Base-by-base conservation (phyloP, 2,113 vertebrate genomes). In the Oxyruncus cristatus region DNA sequence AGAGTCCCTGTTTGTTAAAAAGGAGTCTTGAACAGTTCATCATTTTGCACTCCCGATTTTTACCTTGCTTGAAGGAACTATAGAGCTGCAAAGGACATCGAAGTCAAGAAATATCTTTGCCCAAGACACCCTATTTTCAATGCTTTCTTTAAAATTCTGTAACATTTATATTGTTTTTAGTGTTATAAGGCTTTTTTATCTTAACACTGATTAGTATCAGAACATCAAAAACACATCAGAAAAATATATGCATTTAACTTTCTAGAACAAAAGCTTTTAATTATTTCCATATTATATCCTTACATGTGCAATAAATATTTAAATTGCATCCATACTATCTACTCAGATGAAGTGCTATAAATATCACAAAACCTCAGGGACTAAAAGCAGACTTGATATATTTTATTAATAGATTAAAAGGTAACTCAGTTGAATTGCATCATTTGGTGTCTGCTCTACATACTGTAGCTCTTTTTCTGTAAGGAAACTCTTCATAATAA, bases 381-480 rank as follows among this genome's bases (percentile, higher is more conserved):
- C 52, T 93, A 50, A 46, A 89, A 63, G 44, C 42, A 58, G 73
- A 77, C 41, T 74, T 65, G 39, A 61, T 76, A 59, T 86, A 74
- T 88, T 88, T 96, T 94, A 81, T 95, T 95, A 74, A 89, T 76
- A 93, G 70, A 86, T 41, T 63, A 14, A 63, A 68, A 85, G 35
- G 55, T 33, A 87, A 68, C 53, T 87, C 70, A 79, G 72, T 39
- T 76, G 33, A 92, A 93, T n/a, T 76, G n/a, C 73, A 88, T 56
- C 28, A 77, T 89, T 75, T 79, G 46, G 12, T 68, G 26, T 35
- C 75, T 96, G 68, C 42, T 63, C n/a, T 32, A 85, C 42, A 58
- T 65, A 77, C 13, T 6, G 2, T n/a, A 84, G 30, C 28, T 94
- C 30, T 71, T 88, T 81, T 62, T 73, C 47, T 49, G 9, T 65